A percentile compares a stretch with the other conserved stretches of the same genome.
Evolutionary conservation across 2,113 vertebrate genomes (phyloP).

Genomic region (Columbina picui): DNA sequence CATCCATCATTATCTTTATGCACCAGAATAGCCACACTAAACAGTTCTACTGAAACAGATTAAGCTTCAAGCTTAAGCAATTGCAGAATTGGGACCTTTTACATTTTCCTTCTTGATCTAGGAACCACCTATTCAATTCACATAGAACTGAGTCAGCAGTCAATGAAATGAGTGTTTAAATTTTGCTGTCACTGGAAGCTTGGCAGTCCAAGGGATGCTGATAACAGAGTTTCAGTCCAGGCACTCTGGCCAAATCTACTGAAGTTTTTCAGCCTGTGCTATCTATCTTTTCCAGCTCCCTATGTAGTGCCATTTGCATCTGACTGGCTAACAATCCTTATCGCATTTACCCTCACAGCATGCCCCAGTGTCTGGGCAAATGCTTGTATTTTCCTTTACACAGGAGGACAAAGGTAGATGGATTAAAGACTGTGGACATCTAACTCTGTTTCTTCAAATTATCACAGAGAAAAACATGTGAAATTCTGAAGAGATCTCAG

Average conservation of each 20-base stretch:
- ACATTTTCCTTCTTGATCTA: neutral
- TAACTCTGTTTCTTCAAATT: neutral
- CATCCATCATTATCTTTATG: neutral
- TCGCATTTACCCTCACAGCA: neutral
- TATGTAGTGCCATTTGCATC: neutral
- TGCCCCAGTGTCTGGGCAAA: neutral
- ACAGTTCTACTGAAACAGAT: neutral
- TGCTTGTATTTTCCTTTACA: neutral
- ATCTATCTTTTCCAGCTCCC: neutral
- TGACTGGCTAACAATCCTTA: neutral
- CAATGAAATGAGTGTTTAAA: constrained; percentile 49
- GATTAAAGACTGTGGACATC: neutral
- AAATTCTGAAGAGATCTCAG: neutral
- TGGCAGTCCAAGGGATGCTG: constrained; percentile 48
- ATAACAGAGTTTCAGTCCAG: constrained; percentile 37
- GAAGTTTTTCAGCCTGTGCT: constrained; percentile 10
- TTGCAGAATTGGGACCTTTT: neutral
- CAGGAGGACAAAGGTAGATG: neutral
- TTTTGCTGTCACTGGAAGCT: constrained; percentile 46
- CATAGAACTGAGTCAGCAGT: constrained; percentile 58
- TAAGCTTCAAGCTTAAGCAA: neutral
- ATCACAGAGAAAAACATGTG: neutral
- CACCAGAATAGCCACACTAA: neutral
- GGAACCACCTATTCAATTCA: constrained; percentile 15
- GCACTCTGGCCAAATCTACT: constrained; percentile 9